Evolutionary conservation across 2,888 invertebrate genomes (phyloP), one percentile per base, ranked within the genome.

Genomic region (Polymixis flavicincta): DNA sequence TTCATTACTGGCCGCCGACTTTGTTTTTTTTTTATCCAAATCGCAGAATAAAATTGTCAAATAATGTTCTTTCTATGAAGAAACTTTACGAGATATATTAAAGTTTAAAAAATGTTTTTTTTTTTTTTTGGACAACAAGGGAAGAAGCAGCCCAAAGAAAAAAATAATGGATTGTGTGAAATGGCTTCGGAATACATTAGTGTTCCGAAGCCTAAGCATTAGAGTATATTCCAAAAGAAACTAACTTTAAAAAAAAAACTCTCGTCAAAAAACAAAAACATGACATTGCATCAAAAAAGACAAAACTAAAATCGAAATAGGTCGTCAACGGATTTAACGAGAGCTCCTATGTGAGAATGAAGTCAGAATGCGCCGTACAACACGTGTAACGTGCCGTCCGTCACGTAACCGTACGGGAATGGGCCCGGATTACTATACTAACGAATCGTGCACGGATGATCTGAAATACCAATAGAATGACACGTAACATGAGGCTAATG

Each of bases 361-460:
- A 52, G 32, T 45, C 6, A 79, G 52, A 71, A 75, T 61, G 66
- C 42, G 63, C 32, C 63, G 37, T n/a, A 48, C 59, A 37, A 63
- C 50, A 52, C 54, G 65, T 70, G 52, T 68, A 28, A 22, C 37
- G n/a, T 25, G 22, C 8, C 28, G 1, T 52, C 8, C 37, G 22
- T 84, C 69, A 73, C 60, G 52, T 70, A 84, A 80, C 81, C 13
- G 66, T n/a, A 25, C 60, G 52, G 14, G 48, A 32, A 25, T 25
- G 17, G 32, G 9, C 22, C 59, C 52, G 68, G 82, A 76, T 84
- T 82, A 72, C 19, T 42, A n/a, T n/a, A 25, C 25, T 71, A 74
- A 65, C 61, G 76, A 82, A 69, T 45, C 28, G 14, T 59, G 9
- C 54, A 32, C 22, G 19, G 9, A 17, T 50, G 14, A 57, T 11